Base-by-base conservation (phyloP, 2,888 invertebrate species). In the Oligia fasciuncula region DNA sequence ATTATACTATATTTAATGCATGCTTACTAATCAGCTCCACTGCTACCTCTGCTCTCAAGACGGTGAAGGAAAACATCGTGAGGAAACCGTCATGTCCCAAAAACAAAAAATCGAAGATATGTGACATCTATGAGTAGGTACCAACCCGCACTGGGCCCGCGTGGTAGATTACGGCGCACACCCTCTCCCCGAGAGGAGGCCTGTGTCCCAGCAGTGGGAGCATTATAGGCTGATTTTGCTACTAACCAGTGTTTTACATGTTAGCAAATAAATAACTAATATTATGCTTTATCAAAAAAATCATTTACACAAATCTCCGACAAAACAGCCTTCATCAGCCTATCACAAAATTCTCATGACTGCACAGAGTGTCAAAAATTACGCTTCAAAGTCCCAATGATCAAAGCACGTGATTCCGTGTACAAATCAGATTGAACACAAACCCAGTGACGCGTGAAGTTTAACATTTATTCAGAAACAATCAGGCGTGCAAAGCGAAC, bases 401-500 rank as follows among this genome's bases (percentile, higher is more conserved):
- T 77, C 54, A 67, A 40, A 60, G 67, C 1, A 43, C 57, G 79
- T 71, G 84, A 80, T 75, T 85, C 29, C 76, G 63, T 73, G 46
- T 60, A 40, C 81, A 80, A 80, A 85, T 84, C 82, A 66, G 65
- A 85, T 77, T 66, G 71, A 76, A 77, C n/a, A 29, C 62, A 69
- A 69, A 17, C 11, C 23, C 82, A 85, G 60, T 81, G 85, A 85
- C 63, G 82, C 85, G 85, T 74, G 54, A 85, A 74, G 71, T 85
- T 77, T 71, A 81, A 84, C 71, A 77, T 84, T 85, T 85, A 84
- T 81, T 77, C 74, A 75, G 66, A 83, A 85, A 86, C 73, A 74
- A 86, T 86, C 85, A 80, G 60, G 72, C 76, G 86, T 73, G 80
- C 65, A 68, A 71, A 82, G 43, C 76, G 69, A 71, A 69, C 57